These are phyloP conservation scores for Sebastes fasciatus DNA, from an alignment of 2,113 vertebrate species.

Conservation along the genomic window DNA sequence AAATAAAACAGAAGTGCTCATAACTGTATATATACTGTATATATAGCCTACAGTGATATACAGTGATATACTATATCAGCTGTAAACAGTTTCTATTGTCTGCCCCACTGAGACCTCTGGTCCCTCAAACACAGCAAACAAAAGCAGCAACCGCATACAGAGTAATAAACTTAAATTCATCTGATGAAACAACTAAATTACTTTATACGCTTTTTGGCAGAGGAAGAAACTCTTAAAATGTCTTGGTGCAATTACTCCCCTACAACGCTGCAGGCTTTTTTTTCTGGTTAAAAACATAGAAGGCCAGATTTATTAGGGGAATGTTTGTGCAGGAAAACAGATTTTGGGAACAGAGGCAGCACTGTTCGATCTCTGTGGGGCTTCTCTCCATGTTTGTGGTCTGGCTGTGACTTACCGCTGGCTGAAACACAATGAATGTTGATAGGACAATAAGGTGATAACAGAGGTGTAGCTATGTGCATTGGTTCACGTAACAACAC, in stretches of 20 bases:
- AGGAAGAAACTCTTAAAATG: slow-evolving; percentile 34
- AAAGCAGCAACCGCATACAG: slow-evolving; percentile 12
- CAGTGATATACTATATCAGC: too few species aligned
- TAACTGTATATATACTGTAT: too few species aligned
- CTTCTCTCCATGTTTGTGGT: slow-evolving; percentile 40
- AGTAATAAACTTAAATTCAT: slow-evolving; percentile 32
- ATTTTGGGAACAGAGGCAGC: slow-evolving; percentile 51
- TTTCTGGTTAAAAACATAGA: slow-evolving; percentile 36
- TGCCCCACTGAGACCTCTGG: background rate
- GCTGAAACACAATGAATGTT: slow-evolving; percentile 49
- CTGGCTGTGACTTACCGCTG: slow-evolving; percentile 45
- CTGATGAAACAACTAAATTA: slow-evolving; percentile 35
- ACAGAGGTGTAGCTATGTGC: background rate
- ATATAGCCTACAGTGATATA: too few species aligned
- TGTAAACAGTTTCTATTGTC: background rate
- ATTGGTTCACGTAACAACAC: slow-evolving; percentile 1
- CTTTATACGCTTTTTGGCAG: slow-evolving; percentile 35
- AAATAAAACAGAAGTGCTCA: too few species aligned
- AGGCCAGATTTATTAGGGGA: slow-evolving; percentile 45
- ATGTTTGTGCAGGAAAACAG: slow-evolving; percentile 47
- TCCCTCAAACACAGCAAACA: background rate
- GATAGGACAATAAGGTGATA: slow-evolving; percentile 22
- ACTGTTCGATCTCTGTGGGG: slow-evolving; percentile 56
- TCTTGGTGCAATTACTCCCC: slow-evolving; percentile 58
- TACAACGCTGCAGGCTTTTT: slow-evolving; percentile 45